phyloP scores from a whole-genome alignment of 2,113 vertebrate species.

The Mastomys coucha region DNA sequence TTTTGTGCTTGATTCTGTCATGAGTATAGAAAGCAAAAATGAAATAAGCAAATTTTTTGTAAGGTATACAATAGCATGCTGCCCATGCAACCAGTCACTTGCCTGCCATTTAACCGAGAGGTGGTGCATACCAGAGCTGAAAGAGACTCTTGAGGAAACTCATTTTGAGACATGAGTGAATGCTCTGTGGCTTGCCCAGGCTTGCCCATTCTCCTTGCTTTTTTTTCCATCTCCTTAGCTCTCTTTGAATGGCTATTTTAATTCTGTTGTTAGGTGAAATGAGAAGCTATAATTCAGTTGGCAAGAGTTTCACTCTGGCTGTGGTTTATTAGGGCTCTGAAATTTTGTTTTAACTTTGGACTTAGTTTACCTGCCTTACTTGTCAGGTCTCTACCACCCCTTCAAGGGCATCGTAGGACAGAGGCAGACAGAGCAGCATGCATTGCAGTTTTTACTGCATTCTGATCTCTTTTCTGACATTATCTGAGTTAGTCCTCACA shows the following conservation, averaged over 20 bases:
- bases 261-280: not conserved
- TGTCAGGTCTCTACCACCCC: not conserved
- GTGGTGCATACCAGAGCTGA: not conserved
- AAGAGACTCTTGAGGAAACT: not conserved
- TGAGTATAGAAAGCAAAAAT: constrained; percentile 35
- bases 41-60: constrained; percentile 1
- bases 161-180: not conserved
- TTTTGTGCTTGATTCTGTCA: constrained; percentile 27
- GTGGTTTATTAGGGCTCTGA: not conserved
- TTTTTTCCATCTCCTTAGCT: not conserved
- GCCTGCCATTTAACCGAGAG: constrained; percentile 1
- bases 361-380: not conserved
- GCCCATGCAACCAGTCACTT: not conserved
- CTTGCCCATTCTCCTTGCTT: not conserved
- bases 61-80: not conserved
- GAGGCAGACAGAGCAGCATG: not conserved
- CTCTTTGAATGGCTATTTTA: not conserved
- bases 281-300: not conserved
- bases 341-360: not conserved
- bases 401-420: not conserved
- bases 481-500: not conserved
- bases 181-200: not conserved
- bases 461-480: not conserved
- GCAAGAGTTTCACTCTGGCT: not conserved
- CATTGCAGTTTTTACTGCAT: not conserved